A percentile compares a stretch with the other conserved stretches of the same genome.
Evolutionary conservation across 1,140 invertebrate species (phyloP).

Genomic region (Triops cancriformis): DNA sequence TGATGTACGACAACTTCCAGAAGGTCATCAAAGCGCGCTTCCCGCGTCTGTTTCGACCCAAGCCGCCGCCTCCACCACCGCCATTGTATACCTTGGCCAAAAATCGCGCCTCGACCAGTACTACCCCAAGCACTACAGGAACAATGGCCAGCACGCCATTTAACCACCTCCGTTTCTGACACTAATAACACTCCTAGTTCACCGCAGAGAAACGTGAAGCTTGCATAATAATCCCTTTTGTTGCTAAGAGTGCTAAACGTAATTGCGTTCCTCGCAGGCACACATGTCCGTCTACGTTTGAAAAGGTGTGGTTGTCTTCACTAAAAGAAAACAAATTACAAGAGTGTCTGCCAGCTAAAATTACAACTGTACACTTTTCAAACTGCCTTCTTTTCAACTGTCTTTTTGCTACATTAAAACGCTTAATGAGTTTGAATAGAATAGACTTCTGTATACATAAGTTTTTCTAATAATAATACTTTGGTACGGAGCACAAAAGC

Average conservation of each 20-base stretch:
- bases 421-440: not conserved
- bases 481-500: not conserved
- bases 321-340: too few relatives aligned
- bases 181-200: not conserved
- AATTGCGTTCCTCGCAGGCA: too few relatives aligned
- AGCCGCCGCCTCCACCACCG: not conserved
- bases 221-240: not conserved
- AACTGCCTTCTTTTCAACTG: not conserved
- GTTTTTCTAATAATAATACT: not conserved
- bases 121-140: not conserved
- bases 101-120: not conserved
- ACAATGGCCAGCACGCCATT: not conserved
- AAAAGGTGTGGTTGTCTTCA: too few relatives aligned
- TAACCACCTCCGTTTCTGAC: slow-evolving; percentile 13
- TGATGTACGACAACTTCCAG: slow-evolving; percentile 56
- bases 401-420: not conserved
- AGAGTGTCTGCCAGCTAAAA: too few relatives aligned
- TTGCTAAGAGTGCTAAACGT: too few relatives aligned
- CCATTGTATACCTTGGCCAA: not conserved
- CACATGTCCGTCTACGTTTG: too few relatives aligned
- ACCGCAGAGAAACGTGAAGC: not conserved
- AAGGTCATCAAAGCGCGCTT: slow-evolving; percentile 47
- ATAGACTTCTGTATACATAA: not conserved
- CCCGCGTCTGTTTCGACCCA: slow-evolving; percentile 14
- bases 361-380: not conserved